These are phyloP conservation scores for Python bivittatus DNA, from an alignment of 2,113 vertebrate genomes.

Conservation along the genomic window DNA sequence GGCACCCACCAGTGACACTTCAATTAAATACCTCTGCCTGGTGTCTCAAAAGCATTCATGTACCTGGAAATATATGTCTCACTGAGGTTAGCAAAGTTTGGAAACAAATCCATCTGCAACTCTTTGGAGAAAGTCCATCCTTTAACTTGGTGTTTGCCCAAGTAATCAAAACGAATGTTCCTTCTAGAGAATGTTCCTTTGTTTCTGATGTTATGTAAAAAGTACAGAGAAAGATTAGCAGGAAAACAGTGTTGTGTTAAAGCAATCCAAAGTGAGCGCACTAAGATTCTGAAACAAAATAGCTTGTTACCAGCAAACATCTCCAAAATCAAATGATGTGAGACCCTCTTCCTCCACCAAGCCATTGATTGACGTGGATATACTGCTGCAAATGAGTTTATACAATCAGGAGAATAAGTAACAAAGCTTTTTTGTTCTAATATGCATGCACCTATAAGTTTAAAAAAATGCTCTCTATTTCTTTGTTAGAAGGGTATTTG, in stretches of 20 bases:
- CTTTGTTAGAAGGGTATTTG: neutral
- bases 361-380: neutral
- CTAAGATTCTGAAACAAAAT: neutral
- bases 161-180: neutral
- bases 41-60: conserved; percentile 18
- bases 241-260: neutral
- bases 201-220: neutral
- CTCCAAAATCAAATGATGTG: neutral
- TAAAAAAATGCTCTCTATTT: neutral
- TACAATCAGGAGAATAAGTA: neutral
- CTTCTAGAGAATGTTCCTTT: neutral
- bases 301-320: neutral
- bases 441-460: neutral
- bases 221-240: conserved; percentile 30
- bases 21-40: conserved; percentile 54
- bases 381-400: neutral
- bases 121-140: neutral
- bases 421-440: neutral
- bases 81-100: neutral
- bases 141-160: neutral
- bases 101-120: neutral
- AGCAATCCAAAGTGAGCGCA: neutral
- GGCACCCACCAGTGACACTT: conserved; percentile 9
- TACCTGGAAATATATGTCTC: neutral
- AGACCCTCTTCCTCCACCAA: neutral